These are phyloP conservation scores for Platysteira castanea DNA, from an alignment of 2,113 vertebrate genomes.

Conservation along the genomic window DNA sequence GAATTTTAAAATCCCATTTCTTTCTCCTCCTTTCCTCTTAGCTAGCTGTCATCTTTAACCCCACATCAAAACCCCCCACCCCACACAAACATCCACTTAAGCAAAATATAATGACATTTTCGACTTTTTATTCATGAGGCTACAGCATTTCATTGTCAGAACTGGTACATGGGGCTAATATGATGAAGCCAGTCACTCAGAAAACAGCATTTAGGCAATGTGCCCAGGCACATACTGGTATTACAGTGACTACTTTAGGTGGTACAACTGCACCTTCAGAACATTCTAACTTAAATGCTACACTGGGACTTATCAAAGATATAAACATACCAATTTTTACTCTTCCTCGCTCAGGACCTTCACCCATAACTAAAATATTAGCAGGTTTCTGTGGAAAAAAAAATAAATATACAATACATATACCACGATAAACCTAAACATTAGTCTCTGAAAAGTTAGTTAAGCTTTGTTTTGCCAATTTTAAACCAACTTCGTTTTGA, in stretches of 20 bases:
- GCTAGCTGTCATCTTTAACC: not conserved
- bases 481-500: conserved; percentile 60
- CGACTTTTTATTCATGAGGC: conserved; percentile 3
- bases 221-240: conserved; percentile 28
- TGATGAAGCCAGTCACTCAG: conserved; percentile 37
- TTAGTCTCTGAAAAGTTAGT: conserved; percentile 63
- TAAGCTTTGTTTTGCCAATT: conserved; percentile 66
- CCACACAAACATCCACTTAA: conserved; percentile 21
- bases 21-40: conserved; percentile 14
- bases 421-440: conserved; percentile 71
- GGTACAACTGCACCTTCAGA: conserved; percentile 54
- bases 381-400: conserved; percentile 95
- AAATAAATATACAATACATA: conserved; percentile 78
- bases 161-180: conserved; percentile 11
- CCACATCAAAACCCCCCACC: conserved; percentile 9
- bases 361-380: conserved; percentile 99
- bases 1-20: not conserved
- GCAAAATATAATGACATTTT: conserved; percentile 47
- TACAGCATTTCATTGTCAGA: conserved; percentile 42
- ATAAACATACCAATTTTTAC: conserved; percentile 97
- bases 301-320: conserved; percentile 77
- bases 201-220: conserved; percentile 25
- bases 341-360: conserved; percentile 98
- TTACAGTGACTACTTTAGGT: conserved; percentile 63
- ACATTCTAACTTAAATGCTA: conserved; percentile 72